Base-by-base conservation (phyloP, 2,113 vertebrate genomes). In the Euleptes europaea region DNA sequence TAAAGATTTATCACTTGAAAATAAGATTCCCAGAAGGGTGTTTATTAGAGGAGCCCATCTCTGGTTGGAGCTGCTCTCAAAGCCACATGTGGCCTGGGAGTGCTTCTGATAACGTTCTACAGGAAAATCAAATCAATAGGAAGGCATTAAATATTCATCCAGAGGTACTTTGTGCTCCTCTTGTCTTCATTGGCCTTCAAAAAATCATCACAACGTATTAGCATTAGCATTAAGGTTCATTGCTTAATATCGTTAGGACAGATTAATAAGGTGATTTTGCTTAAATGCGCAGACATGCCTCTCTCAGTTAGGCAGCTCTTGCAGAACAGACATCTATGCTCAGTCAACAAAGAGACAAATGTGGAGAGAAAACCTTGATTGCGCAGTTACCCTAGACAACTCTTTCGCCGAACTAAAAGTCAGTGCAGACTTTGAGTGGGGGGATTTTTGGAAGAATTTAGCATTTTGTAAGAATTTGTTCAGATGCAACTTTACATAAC, bases 131-230 rank as follows among this genome's bases (percentile, higher is more conserved):
- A 93, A 94, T 95, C 94, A 95, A 94, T 95, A 91, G 87, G 60
- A 74, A 83, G 17, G 28, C 86, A 95, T 96, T 92, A 97, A 96
- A 95, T 95, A 96, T 96, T 96, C 86, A 96, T 93, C 78, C 0
- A 4, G 88, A 84, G 80, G 3, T 67, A 83, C 80, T 95, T 88
- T 88, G 89, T 91, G 79, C 83, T 89, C 77, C 69, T 92, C 80
- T 84, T 70, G 31, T 44, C 85, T 81, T 89, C 87, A 91, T 75
- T 63, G 44, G 84, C 87, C 88, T 89, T 92, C 49, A 87, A 86
- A 92, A 85, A 94, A 89, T 88, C 81, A 89, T 63, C 85, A 84
- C 87, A 89, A 76, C 26, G 1, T 86, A 84, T 92, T 89, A 89
- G 85, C 69, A 74, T 92, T 89, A 88, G 86, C 67, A 63, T 63